Evolutionary conservation across 2,797 vertebrate genomes (phyloP).

Genomic region (Sylvilagus floridanus): DNA sequence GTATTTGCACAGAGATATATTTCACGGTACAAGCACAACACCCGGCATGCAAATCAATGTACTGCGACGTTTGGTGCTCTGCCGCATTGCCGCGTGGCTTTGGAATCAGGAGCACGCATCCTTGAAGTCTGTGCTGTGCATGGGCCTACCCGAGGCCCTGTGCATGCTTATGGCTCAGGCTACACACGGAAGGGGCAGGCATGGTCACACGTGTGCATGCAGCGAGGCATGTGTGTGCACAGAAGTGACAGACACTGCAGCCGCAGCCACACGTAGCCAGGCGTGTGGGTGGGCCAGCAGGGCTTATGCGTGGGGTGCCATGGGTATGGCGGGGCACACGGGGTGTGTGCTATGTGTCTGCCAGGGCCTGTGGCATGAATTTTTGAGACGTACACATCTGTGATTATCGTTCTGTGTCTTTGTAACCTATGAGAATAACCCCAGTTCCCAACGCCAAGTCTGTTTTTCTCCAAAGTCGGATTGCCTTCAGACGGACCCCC

Average conservation of each 20-base stretch:
- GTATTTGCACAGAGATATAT: not conserved
- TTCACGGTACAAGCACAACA: not conserved
- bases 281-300: not conserved
- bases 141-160: not conserved
- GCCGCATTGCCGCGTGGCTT: not conserved
- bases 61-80: not conserved
- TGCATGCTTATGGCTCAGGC: not conserved
- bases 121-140: not conserved
- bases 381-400: not conserved
- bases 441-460: not conserved
- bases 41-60: not conserved
- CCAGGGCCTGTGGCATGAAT: not conserved
- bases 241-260: not conserved
- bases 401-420: not conserved
- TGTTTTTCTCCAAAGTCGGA: not conserved
- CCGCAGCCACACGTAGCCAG: not conserved
- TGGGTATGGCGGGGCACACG: fast-evolving
- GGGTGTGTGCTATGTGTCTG: not conserved
- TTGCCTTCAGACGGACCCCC: not conserved
- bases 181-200: not conserved
- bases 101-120: not conserved
- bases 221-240: not conserved
- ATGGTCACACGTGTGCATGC: not conserved
- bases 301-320: fast-evolving
- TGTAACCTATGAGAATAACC: not conserved